Evolutionary conservation across 2,888 invertebrate genomes (phyloP), one percentile per base, ranked within the genome.

Genomic region (Drosophila tanythrix): DNA sequence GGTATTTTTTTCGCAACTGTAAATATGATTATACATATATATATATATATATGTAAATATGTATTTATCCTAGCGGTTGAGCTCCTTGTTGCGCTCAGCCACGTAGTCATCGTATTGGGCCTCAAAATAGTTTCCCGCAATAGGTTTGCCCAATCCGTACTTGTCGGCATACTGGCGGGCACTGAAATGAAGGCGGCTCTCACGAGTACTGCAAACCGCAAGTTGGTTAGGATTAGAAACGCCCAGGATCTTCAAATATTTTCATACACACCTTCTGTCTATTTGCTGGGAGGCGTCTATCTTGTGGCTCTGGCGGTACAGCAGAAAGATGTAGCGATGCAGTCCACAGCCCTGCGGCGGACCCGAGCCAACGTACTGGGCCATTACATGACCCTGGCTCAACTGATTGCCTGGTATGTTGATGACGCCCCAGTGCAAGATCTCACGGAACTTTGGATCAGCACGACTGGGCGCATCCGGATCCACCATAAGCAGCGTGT

Each of bases 341-440:
- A 95, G 94, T 13, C 95, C 97, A 5, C 96, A 95, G 33, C 88
- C 95, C 78, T 95, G 93, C n/a, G 98, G 97, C 0, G 98, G 98
- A 25, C 97, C 98, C 13, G 98, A 95, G 38, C 98, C 98, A 33
- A 97, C 92, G 93, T 98, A 99, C 25, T 95, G 95, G 0, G 96
- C 95, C 0, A 98, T 93, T 0, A 94, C 94, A 73, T 97, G 96
- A 11, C 98, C 98, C 11, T 94, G 93, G 0, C 91, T 87, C 1
- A 98, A 90, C 76, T 96, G 94, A 75, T 90, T 93, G 11, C 96
- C 97, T 15, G 96, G 96, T 83, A 99, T 96, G 91, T 98, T 98
- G n/a, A 95, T 96, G 0, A 98, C 96, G 10, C 98, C 93, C 98
- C 98, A 98, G 93, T 98, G 98, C 90, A 96, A 96, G 96, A 97